A percentile compares a stretch with the other conserved stretches of the same genome.
phyloP scores from a whole-genome alignment of 2,113 vertebrate genomes.

The Daboia siamensis region DNA sequence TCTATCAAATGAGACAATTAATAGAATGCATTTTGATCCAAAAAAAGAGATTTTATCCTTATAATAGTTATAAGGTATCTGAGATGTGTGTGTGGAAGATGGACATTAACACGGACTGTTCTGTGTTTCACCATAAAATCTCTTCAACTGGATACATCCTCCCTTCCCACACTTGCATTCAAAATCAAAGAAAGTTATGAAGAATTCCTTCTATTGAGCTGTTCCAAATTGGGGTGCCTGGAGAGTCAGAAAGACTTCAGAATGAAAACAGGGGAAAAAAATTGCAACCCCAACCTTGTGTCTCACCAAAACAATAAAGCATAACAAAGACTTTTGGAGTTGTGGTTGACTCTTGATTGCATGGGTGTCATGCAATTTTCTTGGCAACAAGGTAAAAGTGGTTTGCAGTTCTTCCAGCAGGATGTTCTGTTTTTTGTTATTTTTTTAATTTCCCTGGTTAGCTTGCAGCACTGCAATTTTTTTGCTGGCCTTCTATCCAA shows the following conservation, averaged over 20 bases:
- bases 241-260: neutral
- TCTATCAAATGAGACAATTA: neutral
- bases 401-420: neutral
- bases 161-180: neutral
- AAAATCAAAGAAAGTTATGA: neutral
- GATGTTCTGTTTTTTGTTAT: neutral
- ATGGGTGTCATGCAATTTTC: neutral
- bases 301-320: neutral
- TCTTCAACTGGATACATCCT: neutral
- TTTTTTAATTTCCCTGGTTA: neutral
- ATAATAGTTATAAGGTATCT: neutral
- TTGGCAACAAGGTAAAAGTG: neutral
- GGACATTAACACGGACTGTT: neutral
- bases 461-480: neutral
- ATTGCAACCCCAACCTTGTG: neutral
- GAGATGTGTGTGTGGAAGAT: neutral
- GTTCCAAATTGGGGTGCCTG: neutral
- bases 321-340: neutral
- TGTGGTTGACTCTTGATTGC: neutral
- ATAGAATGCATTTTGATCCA: neutral
- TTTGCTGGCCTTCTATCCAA: neutral
- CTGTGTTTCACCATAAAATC: neutral
- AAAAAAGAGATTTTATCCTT: neutral
- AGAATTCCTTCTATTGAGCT: neutral
- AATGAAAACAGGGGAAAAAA: neutral